phyloP scores from a whole-genome alignment of 2,113 vertebrate genomes.

The Atractosteus spatula region DNA sequence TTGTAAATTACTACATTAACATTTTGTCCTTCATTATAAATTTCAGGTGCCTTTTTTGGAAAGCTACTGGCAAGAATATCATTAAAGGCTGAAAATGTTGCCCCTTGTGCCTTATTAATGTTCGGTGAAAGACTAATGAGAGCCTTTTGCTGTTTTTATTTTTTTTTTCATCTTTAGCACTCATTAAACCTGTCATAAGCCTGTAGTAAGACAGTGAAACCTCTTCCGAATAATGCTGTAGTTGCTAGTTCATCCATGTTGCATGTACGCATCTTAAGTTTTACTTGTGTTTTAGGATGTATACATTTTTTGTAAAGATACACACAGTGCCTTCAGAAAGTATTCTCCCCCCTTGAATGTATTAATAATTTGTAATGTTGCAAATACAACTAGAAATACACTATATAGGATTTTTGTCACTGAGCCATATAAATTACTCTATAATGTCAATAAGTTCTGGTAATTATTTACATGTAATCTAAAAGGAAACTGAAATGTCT shows the following conservation, averaged over 20 bases:
- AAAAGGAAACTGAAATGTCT: too few relatives aligned
- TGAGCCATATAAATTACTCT: too few relatives aligned
- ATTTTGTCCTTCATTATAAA: not conserved
- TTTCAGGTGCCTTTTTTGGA: not conserved
- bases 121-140: slow-evolving; percentile 30
- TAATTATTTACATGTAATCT: too few relatives aligned
- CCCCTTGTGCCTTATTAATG: slow-evolving; percentile 33
- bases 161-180: not conserved
- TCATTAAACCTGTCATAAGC: slow-evolving; percentile 12
- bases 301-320: not conserved
- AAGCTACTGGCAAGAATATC: slow-evolving; percentile 2
- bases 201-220: not conserved
- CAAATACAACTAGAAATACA: too few relatives aligned
- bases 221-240: too few relatives aligned
- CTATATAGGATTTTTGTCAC: too few relatives aligned
- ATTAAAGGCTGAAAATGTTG: not conserved
- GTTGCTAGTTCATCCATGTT: too few relatives aligned
- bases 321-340: too few relatives aligned
- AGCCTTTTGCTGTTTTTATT: not conserved
- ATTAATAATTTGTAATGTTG: too few relatives aligned
- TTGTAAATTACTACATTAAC: not conserved
- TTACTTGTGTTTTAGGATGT: not conserved
- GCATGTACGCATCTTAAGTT: too few relatives aligned
- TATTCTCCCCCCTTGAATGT: too few relatives aligned
- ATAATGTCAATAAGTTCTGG: too few relatives aligned